Evolutionary conservation across 2,797 vertebrate species (phyloP).

Genomic region (Sciurus vulgaris): DNA sequence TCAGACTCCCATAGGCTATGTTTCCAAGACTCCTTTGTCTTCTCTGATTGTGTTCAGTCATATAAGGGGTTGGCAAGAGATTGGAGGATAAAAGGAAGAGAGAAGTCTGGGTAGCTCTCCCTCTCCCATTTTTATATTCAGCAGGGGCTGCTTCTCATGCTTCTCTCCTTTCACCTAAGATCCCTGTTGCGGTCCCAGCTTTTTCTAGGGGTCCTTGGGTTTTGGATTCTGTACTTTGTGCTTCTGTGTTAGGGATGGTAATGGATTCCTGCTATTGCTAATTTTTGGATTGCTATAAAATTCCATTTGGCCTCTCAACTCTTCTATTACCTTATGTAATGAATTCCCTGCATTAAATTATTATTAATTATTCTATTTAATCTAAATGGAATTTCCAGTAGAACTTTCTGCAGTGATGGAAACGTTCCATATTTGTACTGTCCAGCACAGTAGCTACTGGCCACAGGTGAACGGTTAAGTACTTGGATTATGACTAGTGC

Average conservation of each 20-base stretch:
- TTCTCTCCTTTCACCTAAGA: not conserved
- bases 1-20: not conserved
- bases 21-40: not conserved
- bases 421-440: not conserved
- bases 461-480: not conserved
- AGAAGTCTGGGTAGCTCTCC: not conserved
- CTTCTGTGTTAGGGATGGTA: not conserved
- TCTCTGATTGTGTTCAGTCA: not conserved
- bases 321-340: not conserved
- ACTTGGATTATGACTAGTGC: not conserved
- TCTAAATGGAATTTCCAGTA: not conserved
- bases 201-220: not conserved
- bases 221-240: not conserved
- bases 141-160: not conserved
- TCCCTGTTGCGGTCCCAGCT: not conserved
- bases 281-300: not conserved
- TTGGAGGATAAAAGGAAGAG: not conserved
- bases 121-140: not conserved
- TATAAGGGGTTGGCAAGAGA: not conserved
- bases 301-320: not conserved
- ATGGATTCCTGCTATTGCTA: not conserved
- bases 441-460: not conserved
- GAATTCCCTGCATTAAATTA: slow-evolving; percentile 48
- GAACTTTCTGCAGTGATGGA: not conserved
- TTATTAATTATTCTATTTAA: not conserved